Base-by-base conservation (phyloP, 1,140 invertebrate species). In the Andrena cerasifolii region DNA sequence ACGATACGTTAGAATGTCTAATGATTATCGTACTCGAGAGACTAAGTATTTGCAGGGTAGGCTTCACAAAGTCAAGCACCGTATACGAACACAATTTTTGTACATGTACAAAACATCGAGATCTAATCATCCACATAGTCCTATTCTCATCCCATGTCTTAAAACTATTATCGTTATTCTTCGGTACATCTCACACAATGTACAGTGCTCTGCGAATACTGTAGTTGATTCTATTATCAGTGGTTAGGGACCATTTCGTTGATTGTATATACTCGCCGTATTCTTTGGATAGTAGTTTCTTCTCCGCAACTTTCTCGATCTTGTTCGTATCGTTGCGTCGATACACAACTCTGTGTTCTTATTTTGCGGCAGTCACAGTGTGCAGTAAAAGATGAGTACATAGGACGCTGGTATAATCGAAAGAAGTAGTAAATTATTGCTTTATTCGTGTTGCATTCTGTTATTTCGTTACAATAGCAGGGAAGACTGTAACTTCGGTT, bases 231-330 rank as follows among this genome's bases (percentile, higher is more conserved):
- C 33, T 77, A 28, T 82, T 71, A 3, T 40, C 61, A 66, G 56
- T 47, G 73, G 58, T 78, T 72, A 72, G 59, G 61, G 65, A 82
- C 54, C 74, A 82, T 83, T 82, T 81, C 62, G 74, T 83, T 78
- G 47, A 53, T 80, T 82, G 81, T 83, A 82, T 12, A 83, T 82
- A 83, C 53, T 82, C 21, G 45, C 51, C 58, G 18, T 51, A 62
- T 31, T 67, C 3, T 47, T 72, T 49, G 63, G 26, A 21, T 70
- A 43, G 36, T 77, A 65, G 43, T 63, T 72, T 66, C 2, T 14
- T 63, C 53, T 59, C 33, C 53, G 63, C 14, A 21, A 12, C 43
- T 56, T 68, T 56, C 51, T 61, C 24, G 2, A 31, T 47, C 10
- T 54, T 75, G 59, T 51, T 66, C 67, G 65, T 67, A 58, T 76